Evolutionary conservation across 1,140 invertebrate genomes (phyloP), one percentile per base, ranked within the genome.

Genomic region (Wasmannia auropunctata): DNA sequence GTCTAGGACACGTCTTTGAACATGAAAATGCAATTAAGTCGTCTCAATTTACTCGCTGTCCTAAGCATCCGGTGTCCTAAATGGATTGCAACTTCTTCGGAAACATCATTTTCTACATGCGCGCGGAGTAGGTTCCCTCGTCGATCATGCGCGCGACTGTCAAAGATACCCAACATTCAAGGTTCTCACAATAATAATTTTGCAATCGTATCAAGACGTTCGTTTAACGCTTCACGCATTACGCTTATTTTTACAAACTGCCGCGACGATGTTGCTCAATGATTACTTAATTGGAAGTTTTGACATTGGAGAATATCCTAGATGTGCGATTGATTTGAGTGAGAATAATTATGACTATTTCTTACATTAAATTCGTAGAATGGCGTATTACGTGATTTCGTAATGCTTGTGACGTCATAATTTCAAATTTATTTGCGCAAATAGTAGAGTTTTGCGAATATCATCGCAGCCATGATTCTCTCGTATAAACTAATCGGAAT

Each of bases 1-100:
- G 65, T 72, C 79, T 83, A 83, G 67, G 92, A 90, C 87, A 91
- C 75, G 86, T 88, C 92, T 94, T 94, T 94, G 93, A 93, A 94
- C 93, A 93, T 83, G 90, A 88, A 91, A 92, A 88, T 88, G 92
- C 89, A 90, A 91, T 94, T 91, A 67, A 86, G 75, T 87, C 77
- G 77, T 74, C 37, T 79, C 69, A 85, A 54, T 85, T 83, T 49
- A 60, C 46, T 75, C 51, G 37, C 51, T 58, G 67, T 74, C 49
- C 51, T 60, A 58, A 83, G 67, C 79, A 83, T 83, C 79, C 79
- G 79, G 79, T 74, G 79, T 72, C 28, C 67, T 43, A 74, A 83
- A 83, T 72, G 40, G 22, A 74, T 46, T 34, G 37, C 51, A 8
- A 54, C n/a, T 58, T 51, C 43, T 67, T 80, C 31, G n/a, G 28